Base-by-base conservation (phyloP, 64 coral and sea anemone species). In the Pocillopora damicornis region DNA sequence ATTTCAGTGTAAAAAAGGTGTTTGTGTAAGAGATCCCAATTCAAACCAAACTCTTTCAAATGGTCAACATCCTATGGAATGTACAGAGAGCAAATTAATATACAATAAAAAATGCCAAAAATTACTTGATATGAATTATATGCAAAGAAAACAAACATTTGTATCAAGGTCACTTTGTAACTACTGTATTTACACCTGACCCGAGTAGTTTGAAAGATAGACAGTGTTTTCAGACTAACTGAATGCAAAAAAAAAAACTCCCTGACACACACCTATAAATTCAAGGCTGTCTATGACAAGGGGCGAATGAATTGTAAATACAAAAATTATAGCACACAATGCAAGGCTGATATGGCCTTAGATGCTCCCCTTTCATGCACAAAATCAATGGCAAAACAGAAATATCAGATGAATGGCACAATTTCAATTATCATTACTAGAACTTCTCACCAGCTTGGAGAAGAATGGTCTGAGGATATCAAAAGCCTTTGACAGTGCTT, bases 1-100 rank as follows among this genome's bases (percentile, higher is more conserved):
- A 93, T 88, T 82, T 93, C 91, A 16, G 73, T 86, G 73, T 93
- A 93, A 60, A 93, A 93, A 59, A 89, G 73, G 74, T 93, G 91
- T 78, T 93, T 93, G 83, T 93, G 87, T 76, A 93, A 79, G 56
- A 89, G 76, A 61, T 89, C 91, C 87, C 87, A 93, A 13, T 61
- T 89, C 61, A 88, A 75, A 82, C 79, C 79, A 76, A 93, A 89
- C 73, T 93, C 78, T 73, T 72, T 89, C 60, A 93, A 75, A 89
- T 93, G 87, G 25, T 93, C 87, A 77, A 93, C 84, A 60, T 93
- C 91, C 91, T 93, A 78, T 59, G 38, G 76, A 38, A 37, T 69
- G 23, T 2, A 66, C 37, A 78, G 30, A 56, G 42, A 51, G 42
- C 42, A 51, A 51, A 51, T 51, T 51, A 4, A 51, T 51, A 51